These are phyloP conservation scores for Ophthalmolycus amberensis DNA, from an alignment of 2,113 vertebrate genomes.

Conservation along the genomic window DNA sequence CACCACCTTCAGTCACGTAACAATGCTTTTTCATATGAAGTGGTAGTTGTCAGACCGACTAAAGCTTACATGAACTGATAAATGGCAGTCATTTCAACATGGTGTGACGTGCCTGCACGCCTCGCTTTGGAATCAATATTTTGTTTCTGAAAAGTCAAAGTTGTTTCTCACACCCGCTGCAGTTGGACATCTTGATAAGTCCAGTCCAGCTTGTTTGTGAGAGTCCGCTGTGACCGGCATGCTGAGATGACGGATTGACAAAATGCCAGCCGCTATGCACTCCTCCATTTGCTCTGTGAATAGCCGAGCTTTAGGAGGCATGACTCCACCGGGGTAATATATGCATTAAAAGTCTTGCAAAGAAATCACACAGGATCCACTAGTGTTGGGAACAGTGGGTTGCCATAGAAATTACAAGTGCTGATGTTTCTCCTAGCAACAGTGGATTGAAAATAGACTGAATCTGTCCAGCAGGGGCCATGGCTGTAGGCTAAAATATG, in stretches of 20 bases:
- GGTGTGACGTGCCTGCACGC: background rate
- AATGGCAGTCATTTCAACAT: background rate
- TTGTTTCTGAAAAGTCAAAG: slow-evolving; percentile 37
- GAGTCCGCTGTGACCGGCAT: slow-evolving; percentile 54
- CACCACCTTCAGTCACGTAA: background rate
- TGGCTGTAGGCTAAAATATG: slow-evolving; percentile 47
- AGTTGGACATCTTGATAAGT: slow-evolving; percentile 34
- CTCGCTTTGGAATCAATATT: slow-evolving; percentile 14
- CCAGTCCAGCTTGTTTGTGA: background rate
- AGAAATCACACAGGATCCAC: slow-evolving; percentile 61
- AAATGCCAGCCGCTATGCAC: slow-evolving; percentile 42
- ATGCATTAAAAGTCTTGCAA: slow-evolving; percentile 71
- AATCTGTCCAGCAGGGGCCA: slow-evolving; percentile 58
- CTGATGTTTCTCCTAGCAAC: slow-evolving; percentile 78
- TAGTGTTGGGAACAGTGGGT: slow-evolving; percentile 67
- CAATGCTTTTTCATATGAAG: slow-evolving; percentile 2
- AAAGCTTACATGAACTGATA: background rate
- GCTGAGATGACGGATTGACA: slow-evolving; percentile 58
- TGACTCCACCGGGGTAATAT: slow-evolving; percentile 57
- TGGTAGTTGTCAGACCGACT: background rate
- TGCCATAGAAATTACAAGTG: slow-evolving; percentile 77
- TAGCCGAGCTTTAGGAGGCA: slow-evolving; percentile 47
- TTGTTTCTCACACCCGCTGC: slow-evolving; percentile 20
- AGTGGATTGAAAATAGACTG: slow-evolving; percentile 69
- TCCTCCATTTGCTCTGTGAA: slow-evolving; percentile 47